Conservation (phyloP, 2,888 invertebrate species). For the Saturnia pavonia region DNA sequence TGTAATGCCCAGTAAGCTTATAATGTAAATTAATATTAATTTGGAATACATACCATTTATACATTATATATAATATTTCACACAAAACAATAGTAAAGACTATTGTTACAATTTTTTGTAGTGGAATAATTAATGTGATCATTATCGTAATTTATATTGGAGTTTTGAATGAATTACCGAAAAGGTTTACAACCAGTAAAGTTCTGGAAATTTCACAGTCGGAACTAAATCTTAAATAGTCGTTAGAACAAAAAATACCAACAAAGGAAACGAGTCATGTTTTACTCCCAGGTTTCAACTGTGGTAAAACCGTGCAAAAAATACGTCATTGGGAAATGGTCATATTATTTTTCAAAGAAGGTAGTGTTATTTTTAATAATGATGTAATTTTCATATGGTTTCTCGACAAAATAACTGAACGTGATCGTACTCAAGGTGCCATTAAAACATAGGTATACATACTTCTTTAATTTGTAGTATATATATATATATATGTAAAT, state of each 20-base stretch:
- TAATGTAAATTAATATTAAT: neutral
- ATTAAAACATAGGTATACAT: neutral
- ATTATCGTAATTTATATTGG: slow-evolving; percentile 1
- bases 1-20: slow-evolving; percentile 2
- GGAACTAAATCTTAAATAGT: slow-evolving; percentile 13
- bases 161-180: neutral
- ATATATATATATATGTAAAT: neutral
- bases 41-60: slow-evolving; percentile 20
- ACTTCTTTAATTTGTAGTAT: neutral
- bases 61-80: slow-evolving; percentile 19
- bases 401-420: neutral
- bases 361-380: neutral
- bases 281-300: neutral
- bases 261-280: slow-evolving; percentile 7
- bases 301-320: neutral
- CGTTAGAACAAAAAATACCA: slow-evolving; percentile 6
- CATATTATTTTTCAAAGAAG: neutral
- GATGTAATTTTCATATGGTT: neutral
- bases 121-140: slow-evolving; percentile 18
- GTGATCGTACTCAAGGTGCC: too few relatives aligned
- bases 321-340: neutral
- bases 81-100: slow-evolving; percentile 19
- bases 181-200: neutral
- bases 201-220: neutral
- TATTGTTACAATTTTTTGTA: slow-evolving; percentile 18